phyloP scores from a whole-genome alignment of 2,797 vertebrate species.

The Danio jaintianensis region DNA sequence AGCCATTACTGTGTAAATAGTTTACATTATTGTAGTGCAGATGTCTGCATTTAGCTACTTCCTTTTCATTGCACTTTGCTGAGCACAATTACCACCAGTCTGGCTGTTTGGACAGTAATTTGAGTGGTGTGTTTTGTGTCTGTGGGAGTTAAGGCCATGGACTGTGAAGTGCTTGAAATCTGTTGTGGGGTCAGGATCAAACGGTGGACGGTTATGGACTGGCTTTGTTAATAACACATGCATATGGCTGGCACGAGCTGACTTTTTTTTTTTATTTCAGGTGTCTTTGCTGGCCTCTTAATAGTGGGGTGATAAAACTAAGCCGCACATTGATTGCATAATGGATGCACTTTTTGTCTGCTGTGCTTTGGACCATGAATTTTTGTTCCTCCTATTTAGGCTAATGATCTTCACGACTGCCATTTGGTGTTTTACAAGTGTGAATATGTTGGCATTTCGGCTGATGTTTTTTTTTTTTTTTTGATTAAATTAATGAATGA shows the following conservation, averaged over 20 bases:
- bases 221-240: slow-evolving; percentile 44
- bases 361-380: neutral
- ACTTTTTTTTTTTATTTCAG: slow-evolving; percentile 45
- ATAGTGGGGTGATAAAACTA: slow-evolving; percentile 23
- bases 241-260: slow-evolving; percentile 3
- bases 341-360: slow-evolving; percentile 25
- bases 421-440: neutral
- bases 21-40: slow-evolving; percentile 29
- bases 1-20: slow-evolving; percentile 20
- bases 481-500: no score
- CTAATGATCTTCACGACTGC: slow-evolving; percentile 15
- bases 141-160: slow-evolving; percentile 25
- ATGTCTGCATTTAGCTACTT: slow-evolving; percentile 20
- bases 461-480: neutral
- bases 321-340: slow-evolving; percentile 42
- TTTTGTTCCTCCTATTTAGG: slow-evolving; percentile 30
- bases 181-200: slow-evolving; percentile 43
- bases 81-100: slow-evolving; percentile 1
- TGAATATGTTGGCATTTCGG: no score
- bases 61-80: neutral
- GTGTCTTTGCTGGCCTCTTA: slow-evolving; percentile 34
- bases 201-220: slow-evolving; percentile 37
- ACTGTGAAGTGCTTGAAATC: slow-evolving; percentile 41
- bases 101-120: slow-evolving; percentile 11
- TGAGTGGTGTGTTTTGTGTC: slow-evolving; percentile 15